Evolutionary conservation across 2,797 vertebrate genomes (phyloP).

Genomic region (Borostomias antarcticus): DNA sequence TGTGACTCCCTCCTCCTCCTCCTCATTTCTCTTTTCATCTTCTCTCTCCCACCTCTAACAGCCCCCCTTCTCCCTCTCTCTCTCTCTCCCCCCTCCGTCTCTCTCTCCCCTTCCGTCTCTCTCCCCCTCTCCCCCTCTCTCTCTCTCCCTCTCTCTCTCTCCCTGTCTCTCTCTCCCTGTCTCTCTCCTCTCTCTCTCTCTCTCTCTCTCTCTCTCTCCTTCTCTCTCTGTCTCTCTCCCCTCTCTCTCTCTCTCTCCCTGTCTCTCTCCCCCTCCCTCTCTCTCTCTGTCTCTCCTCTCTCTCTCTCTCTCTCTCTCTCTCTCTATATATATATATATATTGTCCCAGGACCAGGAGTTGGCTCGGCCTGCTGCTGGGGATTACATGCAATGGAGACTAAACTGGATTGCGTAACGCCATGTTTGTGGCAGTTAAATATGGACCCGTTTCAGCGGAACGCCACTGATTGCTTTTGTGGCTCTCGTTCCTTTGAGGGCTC

Average conservation of each 20-base stretch:
- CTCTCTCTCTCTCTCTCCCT: slow-evolving; percentile 3
- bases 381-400: slow-evolving; percentile 78
- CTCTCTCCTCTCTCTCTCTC: background rate
- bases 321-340: too few relatives aligned
- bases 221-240: slow-evolving; percentile 1
- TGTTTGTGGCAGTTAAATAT: slow-evolving; percentile 61
- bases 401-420: slow-evolving; percentile 67
- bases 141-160: slow-evolving; percentile 14
- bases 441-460: slow-evolving; percentile 58
- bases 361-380: slow-evolving; percentile 70
- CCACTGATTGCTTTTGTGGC: slow-evolving; percentile 65
- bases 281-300: slow-evolving; percentile 9
- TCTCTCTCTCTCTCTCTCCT: background rate
- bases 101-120: slow-evolving; percentile 8
- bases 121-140: slow-evolving; percentile 18
- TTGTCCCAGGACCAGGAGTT: slow-evolving; percentile 51
- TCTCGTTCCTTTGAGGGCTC: slow-evolving; percentile 45
- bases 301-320: slow-evolving; percentile 31
- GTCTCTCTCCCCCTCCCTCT: background rate
- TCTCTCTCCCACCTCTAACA: background rate
- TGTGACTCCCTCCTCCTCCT: background rate
- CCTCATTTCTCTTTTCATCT: too few relatives aligned
- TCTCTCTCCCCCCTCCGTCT: background rate
- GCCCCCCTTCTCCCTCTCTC: background rate
- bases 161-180: too few relatives aligned